A percentile compares a stretch with the other conserved stretches of the same genome.
Conservation (phyloP, 2,797 vertebrate species). For the Melanotaenia parkinsoni region DNA sequence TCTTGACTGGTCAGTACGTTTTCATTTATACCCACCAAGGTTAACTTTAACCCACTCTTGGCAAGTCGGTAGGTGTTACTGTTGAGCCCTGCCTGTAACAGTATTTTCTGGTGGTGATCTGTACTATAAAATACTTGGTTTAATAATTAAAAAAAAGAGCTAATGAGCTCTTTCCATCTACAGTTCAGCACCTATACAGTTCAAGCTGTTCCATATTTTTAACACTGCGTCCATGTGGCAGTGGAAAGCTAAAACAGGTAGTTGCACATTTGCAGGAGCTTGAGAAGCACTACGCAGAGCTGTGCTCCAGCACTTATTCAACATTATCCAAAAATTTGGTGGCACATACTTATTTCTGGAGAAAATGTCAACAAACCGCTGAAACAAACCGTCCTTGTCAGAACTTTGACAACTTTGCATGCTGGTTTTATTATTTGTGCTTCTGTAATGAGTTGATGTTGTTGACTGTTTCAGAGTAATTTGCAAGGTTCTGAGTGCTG, state of each 20-base stretch:
- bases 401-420: neutral
- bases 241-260: neutral
- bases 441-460: neutral
- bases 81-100: neutral
- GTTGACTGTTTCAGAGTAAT: constrained; percentile 17
- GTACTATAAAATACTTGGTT: too few species aligned
- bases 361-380: neutral
- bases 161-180: neutral
- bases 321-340: neutral
- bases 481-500: neutral
- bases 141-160: too few species aligned
- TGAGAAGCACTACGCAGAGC: too few species aligned
- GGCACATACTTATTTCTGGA: neutral
- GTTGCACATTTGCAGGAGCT: neutral
- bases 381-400: neutral
- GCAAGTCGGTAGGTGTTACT: too few species aligned
- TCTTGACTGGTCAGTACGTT: too few species aligned
- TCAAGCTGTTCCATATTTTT: neutral
- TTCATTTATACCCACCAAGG: too few species aligned
- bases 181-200: neutral
- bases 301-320: neutral
- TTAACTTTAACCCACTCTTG: too few species aligned
- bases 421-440: too few species aligned
- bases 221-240: neutral
- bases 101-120: too few species aligned